Base-by-base conservation (phyloP, 2,888 invertebrate genomes). In the Chirona hameri region DNA sequence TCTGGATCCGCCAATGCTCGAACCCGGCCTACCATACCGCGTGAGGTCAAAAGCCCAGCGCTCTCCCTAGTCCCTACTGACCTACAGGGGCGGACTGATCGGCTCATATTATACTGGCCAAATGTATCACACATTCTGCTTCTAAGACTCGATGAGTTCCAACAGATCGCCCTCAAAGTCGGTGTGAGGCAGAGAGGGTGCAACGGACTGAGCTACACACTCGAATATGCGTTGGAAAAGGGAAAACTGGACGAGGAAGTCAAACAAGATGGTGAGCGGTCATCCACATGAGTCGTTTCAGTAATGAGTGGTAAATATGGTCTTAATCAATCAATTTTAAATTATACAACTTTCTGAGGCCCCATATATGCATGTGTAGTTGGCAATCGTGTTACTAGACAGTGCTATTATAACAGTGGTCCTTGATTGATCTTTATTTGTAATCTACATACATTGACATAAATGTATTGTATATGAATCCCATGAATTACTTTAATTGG, bases 231-330 rank as follows among this genome's bases (percentile, higher is more conserved):
- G 21, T 91, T 90, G 85, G 91, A 92, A 84, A 98, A 97, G 90
- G 95, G 92, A 86, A 97, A 97, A 89, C 91, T 98, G 87, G 99
- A 99, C 88, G 99, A 99, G 90, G 98, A 97, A 91, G 99, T 99
- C 0, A 88, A 93, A 84, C 99, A 99, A 90, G 98, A 99, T 90
- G 97, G 97, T 87, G 86, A 85, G 87, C 12, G 4, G 82, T 18
- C 15, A 60, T 39, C 65, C 31, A 15, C 72, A 14, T 82, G 72
- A 39, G 81, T 82, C 46, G 82, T 31, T 39, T 29, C 52, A 10
- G 48, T 46, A 81, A 52, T 84, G 83, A 39, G 39, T 39, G 39
- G 39, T 39, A 5, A 39, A 39, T 39, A 39, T n/a, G n/a, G 39
- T 39, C 7, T 39, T 39, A 39, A 39, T 7, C 39, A 39, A 2